A percentile compares a stretch with the other conserved stretches of the same genome.
These are phyloP conservation scores for Poecilia wingei DNA, from an alignment of 2,797 vertebrate genomes.

Conservation along the genomic window DNA sequence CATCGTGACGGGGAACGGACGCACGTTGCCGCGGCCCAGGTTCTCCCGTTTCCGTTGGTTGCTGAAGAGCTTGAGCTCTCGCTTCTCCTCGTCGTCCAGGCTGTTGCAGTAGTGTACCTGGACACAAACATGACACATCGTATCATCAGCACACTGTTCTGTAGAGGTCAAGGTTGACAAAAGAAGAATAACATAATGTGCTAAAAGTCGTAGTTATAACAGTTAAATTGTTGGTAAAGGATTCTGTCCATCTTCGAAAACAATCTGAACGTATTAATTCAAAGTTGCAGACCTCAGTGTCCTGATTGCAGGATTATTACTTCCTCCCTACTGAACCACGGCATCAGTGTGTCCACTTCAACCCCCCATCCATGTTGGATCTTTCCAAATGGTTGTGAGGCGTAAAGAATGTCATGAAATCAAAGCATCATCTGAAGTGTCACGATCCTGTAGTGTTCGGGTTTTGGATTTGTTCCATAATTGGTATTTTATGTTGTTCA, in stretches of 20 bases:
- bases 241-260: background rate
- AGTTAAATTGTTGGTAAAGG: background rate
- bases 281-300: background rate
- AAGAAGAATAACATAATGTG: background rate
- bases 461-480: too few relatives aligned
- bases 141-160: background rate
- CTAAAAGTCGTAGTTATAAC: background rate
- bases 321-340: background rate
- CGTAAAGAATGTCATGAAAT: background rate
- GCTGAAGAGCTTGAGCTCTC: conserved; percentile 97
- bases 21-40: conserved; percentile 92
- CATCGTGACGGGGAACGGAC: conserved; percentile 96
- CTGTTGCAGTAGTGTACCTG: conserved; percentile 97
- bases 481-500: too few relatives aligned
- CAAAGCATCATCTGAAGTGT: background rate
- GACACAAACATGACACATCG: conserved; percentile 13
- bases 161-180: background rate
- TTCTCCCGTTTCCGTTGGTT: conserved; percentile 96
- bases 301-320: background rate
- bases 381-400: background rate
- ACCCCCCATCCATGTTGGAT: background rate
- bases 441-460: too few relatives aligned
- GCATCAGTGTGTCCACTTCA: background rate
- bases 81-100: conserved; percentile 96
- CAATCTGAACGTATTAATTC: background rate